Conservation (phyloP, 2,113 vertebrate species). For the Sinocyclocheilus maitianheensis region DNA sequence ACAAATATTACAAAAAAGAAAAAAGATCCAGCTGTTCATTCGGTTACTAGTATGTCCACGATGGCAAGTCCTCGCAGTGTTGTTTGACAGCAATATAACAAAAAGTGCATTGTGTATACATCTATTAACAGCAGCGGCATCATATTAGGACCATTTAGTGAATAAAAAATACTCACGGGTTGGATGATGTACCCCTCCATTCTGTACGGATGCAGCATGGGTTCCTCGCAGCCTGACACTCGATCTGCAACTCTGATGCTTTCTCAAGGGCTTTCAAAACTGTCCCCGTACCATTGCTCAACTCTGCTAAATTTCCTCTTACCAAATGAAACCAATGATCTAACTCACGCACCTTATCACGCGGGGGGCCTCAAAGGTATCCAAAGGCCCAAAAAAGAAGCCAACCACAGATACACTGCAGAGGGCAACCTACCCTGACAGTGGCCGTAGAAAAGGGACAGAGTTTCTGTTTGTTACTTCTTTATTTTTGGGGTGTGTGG, state of each 20-base stretch:
- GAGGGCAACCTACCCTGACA: constrained; percentile 38
- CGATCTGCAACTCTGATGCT: constrained; percentile 66
- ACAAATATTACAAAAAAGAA: neutral
- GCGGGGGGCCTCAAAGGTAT: constrained; percentile 35
- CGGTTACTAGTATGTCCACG: neutral
- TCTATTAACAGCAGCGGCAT: neutral
- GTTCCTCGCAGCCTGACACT: constrained; percentile 69
- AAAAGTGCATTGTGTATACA: neutral
- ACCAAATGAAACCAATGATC: constrained; percentile 70
- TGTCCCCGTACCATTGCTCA: constrained; percentile 79
- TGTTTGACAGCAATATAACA: neutral
- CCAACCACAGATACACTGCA: constrained; percentile 15
- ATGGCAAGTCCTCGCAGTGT: neutral
- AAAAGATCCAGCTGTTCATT: neutral
- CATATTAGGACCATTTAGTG: neutral
- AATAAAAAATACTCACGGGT: constrained; percentile 74
- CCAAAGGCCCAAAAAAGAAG: constrained; percentile 48
- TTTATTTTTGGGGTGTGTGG: constrained; percentile 57
- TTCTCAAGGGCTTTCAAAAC: constrained; percentile 80
- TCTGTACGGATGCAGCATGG: constrained; percentile 82
- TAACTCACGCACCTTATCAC: constrained; percentile 41
- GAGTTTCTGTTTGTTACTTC: constrained; percentile 59
- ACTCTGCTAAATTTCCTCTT: constrained; percentile 81
- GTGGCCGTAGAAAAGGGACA: constrained; percentile 40
- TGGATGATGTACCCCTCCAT: constrained; percentile 83